A percentile compares a stretch with the other conserved stretches of the same genome.
phyloP scores from a whole-genome alignment of 1,140 invertebrate species.

The Drosophila punjabiensis region DNA sequence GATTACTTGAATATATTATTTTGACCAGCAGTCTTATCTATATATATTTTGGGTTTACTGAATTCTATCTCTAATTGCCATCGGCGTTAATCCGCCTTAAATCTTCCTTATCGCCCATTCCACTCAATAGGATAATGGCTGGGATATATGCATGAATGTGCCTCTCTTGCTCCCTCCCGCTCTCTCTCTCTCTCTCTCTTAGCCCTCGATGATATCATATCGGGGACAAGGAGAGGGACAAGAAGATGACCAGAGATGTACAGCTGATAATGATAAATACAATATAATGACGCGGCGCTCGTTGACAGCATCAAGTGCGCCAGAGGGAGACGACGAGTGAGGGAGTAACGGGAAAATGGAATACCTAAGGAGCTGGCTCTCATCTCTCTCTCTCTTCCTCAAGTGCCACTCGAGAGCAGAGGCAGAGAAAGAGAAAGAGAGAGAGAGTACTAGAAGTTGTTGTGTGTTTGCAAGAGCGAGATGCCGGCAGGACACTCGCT shows the following conservation, averaged over 20 bases:
- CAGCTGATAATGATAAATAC: conserved; percentile 79
- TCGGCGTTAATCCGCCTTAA: conserved; percentile 8
- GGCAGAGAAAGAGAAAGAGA: conserved; percentile 4
- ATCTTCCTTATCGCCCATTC: conserved; percentile 16
- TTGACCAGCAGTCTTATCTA: neutral
- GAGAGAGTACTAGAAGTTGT: neutral
- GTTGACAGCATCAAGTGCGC: conserved; percentile 78
- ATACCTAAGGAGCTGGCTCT: conserved; percentile 16
- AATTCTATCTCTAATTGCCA: conserved; percentile 17
- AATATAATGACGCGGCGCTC: conserved; percentile 76
- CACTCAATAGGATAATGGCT: conserved; percentile 14
- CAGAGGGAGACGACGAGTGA: conserved; percentile 12
- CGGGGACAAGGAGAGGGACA: conserved; percentile 5
- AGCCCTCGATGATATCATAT: conserved; percentile 13
- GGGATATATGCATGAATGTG: too few relatives aligned
- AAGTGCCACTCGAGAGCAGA: conserved; percentile 69
- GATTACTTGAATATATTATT: conserved; percentile 11
- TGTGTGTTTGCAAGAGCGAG: conserved; percentile 36
- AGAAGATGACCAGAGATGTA: neutral
- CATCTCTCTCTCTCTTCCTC: conserved; percentile 51
- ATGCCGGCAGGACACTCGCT: conserved; percentile 42
- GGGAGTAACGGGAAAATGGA: conserved; percentile 3
- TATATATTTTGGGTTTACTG: neutral
- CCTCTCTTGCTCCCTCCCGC: too few relatives aligned
- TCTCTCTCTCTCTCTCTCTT: neutral